Evolutionary conservation across 2,888 invertebrate genomes (phyloP).

Genomic region (Cotesia congregata): DNA sequence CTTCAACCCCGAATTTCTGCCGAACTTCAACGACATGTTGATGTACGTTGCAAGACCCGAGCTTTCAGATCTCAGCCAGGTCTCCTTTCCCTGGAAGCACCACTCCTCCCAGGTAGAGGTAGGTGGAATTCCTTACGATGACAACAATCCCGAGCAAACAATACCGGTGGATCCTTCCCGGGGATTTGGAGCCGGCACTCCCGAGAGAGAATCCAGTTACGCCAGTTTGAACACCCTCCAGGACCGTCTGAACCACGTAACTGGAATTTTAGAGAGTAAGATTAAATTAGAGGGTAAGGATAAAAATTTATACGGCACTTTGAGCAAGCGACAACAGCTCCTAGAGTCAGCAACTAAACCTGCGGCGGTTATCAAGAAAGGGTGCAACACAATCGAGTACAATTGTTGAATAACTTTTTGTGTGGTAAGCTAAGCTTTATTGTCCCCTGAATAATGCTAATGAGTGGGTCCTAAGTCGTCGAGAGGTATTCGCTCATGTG

Average conservation of each 20-base stretch:
- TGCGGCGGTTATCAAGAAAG: conserved; percentile 22
- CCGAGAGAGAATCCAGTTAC: conserved; percentile 44
- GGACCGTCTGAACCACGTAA: conserved; percentile 19
- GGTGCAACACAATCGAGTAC: conserved; percentile 45
- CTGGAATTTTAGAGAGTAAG: conserved; percentile 15
- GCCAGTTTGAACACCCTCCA: conserved; percentile 41
- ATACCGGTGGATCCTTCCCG: conserved; percentile 34
- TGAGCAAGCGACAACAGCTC: conserved; percentile 37
- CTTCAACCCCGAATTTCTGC: conserved; percentile 66
- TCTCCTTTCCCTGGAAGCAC: conserved; percentile 49
- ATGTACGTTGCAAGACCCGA: conserved; percentile 59
- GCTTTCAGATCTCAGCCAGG: conserved; percentile 25
- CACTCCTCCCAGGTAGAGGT: conserved; percentile 22
- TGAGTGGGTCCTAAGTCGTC: conserved; percentile 16
- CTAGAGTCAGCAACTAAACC: background rate
- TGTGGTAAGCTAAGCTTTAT: conserved; percentile 39
- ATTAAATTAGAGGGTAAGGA: conserved; percentile 24
- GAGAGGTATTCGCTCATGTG: background rate
- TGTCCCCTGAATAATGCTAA: conserved; percentile 26
- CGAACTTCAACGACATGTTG: conserved; percentile 66
- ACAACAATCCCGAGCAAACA: conserved; percentile 48
- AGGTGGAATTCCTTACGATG: conserved; percentile 46
- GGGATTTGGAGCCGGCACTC: conserved; percentile 31
- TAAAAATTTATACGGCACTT: conserved; percentile 47
- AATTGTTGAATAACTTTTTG: conserved; percentile 43